Evolutionary conservation across 2,113 vertebrate species (phyloP), one percentile per base, ranked within the genome.

Genomic region (Urocolius indicus): DNA sequence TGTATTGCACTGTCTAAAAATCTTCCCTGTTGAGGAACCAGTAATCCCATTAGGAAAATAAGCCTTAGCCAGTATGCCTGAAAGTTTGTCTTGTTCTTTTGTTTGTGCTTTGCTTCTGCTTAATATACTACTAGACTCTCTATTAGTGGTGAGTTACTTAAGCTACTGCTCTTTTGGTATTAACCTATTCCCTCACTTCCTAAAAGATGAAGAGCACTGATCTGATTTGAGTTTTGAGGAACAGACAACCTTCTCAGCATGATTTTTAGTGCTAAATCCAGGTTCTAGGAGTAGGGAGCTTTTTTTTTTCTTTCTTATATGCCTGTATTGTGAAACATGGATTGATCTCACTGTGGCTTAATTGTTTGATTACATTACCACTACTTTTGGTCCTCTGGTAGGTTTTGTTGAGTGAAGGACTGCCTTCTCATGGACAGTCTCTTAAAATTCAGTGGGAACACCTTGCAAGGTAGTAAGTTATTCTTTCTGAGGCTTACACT

Each of bases 71-170:
- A 32, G n/a, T n/a, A 26, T 83, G 43, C 46, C 18, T 76, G 17
- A 61, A 75, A 89, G 76, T 94, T 90, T 84, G 68, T 66, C 83
- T 19, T 52, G 29, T 77, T 89, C 81, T 77, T 95, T 87, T 78
- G 30, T 87, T 84, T 83, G 43, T 89, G 41, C 14, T 2, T 77
- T 63, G 26, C 72, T 91, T 52, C 73, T 63, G 58, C 73, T 88
- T 63, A 27, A 62, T 15, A 30, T 90, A 21, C 29, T 32, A 24
- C 12, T 26, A 46, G 55, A 10, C 16, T 45, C 34, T 19, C 22
- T 55, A 0, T 38, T 79, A 68, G 58, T 20, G 30, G 8, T 82
- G 45, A 65, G 49, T 65, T 63, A 36, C 13, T 66, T 48, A 52
- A 76, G 61, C 45, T 65, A 9, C 62, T 84, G 38, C 36, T 78